A percentile compares a stretch with the other conserved stretches of the same genome.
phyloP scores from a whole-genome alignment of 2,113 vertebrate species.

The Synodontis membranacea region DNA sequence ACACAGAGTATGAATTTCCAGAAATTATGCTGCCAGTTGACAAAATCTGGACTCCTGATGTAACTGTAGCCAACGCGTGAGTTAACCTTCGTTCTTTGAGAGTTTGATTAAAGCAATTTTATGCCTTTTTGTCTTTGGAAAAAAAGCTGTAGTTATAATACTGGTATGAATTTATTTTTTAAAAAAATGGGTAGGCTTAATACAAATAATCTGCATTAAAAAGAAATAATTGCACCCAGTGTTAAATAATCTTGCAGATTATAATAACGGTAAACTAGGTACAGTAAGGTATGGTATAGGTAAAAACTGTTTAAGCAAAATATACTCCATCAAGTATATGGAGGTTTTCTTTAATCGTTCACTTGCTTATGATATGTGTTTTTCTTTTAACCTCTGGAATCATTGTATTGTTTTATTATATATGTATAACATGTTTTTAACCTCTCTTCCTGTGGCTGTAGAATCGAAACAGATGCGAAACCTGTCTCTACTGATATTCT shows the following conservation, averaged over 20 bases:
- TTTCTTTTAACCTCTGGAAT: neutral
- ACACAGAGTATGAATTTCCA: neutral
- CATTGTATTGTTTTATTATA: neutral
- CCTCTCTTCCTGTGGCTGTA: conserved; percentile 28
- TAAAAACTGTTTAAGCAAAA: neutral
- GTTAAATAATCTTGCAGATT: neutral
- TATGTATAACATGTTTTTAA: neutral
- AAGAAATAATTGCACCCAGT: neutral
- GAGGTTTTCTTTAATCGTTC: neutral
- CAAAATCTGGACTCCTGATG: conserved; percentile 48
- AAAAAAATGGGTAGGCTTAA: neutral
- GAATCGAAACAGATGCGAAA: conserved; percentile 48
- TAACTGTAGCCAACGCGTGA: conserved; percentile 47
- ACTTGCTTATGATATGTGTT: neutral
- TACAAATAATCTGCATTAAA: neutral
- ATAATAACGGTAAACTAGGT: too few relatives aligned
- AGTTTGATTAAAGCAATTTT: neutral
- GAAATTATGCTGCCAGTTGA: conserved; percentile 42
- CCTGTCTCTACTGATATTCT: conserved; percentile 61
- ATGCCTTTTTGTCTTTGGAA: neutral
- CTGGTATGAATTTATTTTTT: neutral
- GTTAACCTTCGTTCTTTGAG: neutral
- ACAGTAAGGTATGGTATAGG: too few relatives aligned
- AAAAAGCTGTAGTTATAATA: neutral
- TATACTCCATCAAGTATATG: neutral